phyloP scores from a whole-genome alignment of 2,797 vertebrate species.

The Hydrolagus colliei region DNA sequence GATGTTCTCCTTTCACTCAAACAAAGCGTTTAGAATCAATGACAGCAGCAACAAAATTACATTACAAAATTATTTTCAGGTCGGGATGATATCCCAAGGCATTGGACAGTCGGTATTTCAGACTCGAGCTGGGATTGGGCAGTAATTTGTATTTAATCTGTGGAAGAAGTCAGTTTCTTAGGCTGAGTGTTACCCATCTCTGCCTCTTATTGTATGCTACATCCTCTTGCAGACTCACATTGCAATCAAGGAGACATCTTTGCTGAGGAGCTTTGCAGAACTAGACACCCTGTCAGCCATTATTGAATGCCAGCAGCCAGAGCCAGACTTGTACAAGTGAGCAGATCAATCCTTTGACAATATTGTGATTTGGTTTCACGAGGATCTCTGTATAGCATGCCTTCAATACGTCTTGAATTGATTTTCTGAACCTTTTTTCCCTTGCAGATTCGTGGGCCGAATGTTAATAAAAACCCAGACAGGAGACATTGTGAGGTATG shows the following conservation, averaged over 20 bases:
- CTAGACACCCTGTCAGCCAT: conserved; percentile 83
- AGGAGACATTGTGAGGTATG: conserved; percentile 90
- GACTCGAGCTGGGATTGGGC: no score
- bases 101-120: no score
- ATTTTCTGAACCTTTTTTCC: neutral
- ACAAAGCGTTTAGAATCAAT: no score
- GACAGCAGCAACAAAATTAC: no score
- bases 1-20: no score
- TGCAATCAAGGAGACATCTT: conserved; percentile 83
- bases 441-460: conserved; percentile 82
- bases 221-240: conserved; percentile 67
- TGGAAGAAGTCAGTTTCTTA: neutral
- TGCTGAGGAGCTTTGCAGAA: conserved; percentile 78
- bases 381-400: neutral
- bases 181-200: neutral
- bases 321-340: conserved; percentile 92
- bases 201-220: conserved; percentile 27
- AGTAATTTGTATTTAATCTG: neutral
- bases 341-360: conserved; percentile 35
- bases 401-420: neutral
- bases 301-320: conserved; percentile 93
- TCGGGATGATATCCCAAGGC: no score
- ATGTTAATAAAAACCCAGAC: conserved; percentile 77
- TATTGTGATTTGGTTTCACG: neutral
- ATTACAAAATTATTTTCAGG: no score